Evolutionary conservation across 2,113 vertebrate species (phyloP), one percentile per base, ranked within the genome.

Genomic region (Pipa parva): DNA sequence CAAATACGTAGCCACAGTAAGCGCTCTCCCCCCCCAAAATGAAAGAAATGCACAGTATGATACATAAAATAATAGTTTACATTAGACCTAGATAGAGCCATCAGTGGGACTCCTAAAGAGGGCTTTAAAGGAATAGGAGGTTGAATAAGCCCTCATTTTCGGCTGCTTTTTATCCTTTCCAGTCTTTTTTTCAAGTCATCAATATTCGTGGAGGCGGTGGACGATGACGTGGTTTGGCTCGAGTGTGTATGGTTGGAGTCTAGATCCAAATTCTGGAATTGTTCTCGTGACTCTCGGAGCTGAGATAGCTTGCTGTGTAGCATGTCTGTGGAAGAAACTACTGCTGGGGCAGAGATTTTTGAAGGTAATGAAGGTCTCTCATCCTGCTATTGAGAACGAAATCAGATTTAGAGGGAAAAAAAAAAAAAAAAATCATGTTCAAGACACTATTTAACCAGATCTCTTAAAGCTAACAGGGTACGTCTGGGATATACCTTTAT

Each of bases 171-270:
- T 84, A 99, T 99, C 83, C 92, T 90, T 85, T 99, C 97, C 86
- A 98, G 87, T 82, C 97, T 91, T 76, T 99, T 98, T 91, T 97
- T 98, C 85, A 99, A 92, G 91, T 99, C 97, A 59, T 98, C 97
- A n/a, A 98, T 93, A 81, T 99, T 98, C 70, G 92, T 75, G 0
- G 85, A 80, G 75, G 84, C 27, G 64, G 82, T 79, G 15, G 92
- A 88, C 9, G 92, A 85, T 1, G 92, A 91, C 42, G 91, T 88
- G 46, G 80, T 72, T 77, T 78, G 90, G 78, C 74, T 86, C 1
- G 91, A 85, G 77, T 90, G 88, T 49, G 89, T 88, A 81, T 93
- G 94, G 83, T 78, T 85, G 71, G 85, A 86, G 72, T 89, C 88
- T 72, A 87, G 82, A 63, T 97, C 95, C 66, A 85, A 77, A 20